phyloP scores from a whole-genome alignment of 2,113 vertebrate species.

The Grammomys dolichurus region DNA sequence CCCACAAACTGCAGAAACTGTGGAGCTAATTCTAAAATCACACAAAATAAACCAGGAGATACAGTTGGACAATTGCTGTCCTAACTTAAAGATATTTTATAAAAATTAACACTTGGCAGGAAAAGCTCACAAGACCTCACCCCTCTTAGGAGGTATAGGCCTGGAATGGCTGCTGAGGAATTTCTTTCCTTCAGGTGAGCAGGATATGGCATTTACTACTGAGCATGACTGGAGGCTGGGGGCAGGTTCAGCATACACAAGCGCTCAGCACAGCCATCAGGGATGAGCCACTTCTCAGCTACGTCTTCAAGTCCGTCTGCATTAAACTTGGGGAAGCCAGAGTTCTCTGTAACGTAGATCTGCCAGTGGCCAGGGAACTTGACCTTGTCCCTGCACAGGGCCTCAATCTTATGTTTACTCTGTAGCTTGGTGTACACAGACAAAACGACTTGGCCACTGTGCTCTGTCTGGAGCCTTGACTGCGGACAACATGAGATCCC shows the following conservation, averaged over 20 bases:
- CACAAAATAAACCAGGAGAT: slow-evolving; percentile 1
- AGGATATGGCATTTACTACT: neutral
- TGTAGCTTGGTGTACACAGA: neutral
- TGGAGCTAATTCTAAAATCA: slow-evolving; percentile 5
- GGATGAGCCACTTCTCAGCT: neutral
- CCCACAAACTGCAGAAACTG: neutral
- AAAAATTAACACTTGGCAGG: neutral
- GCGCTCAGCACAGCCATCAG: neutral
- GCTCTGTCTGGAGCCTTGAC: neutral
- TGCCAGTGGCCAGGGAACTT: neutral
- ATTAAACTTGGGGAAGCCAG: neutral
- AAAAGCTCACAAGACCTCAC: neutral
- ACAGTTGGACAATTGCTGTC: neutral
- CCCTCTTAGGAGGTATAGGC: neutral
- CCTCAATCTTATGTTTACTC: neutral
- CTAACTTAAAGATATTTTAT: neutral
- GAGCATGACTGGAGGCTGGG: neutral
- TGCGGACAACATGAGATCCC: no score
- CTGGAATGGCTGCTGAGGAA: neutral
- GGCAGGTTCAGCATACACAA: neutral
- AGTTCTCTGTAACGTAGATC: neutral
- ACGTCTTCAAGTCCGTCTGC: no score
- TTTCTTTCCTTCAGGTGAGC: neutral
- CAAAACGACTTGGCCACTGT: neutral
- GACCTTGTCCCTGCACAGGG: neutral